Conservation (phyloP, 2,797 vertebrate species). For the Typhlichthys eigenmanni region DNA sequence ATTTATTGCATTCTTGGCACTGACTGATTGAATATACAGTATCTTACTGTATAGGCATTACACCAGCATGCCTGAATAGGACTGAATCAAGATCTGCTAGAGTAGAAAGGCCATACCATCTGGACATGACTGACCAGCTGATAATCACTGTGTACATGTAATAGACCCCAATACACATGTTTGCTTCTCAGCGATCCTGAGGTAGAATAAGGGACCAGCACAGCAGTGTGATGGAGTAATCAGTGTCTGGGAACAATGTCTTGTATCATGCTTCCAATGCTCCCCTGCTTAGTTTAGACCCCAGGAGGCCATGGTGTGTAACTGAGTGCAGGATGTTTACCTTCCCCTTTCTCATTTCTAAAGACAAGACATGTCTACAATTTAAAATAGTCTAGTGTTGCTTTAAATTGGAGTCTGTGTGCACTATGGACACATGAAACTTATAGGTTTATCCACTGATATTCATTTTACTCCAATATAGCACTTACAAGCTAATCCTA, state of each 20-base stretch:
- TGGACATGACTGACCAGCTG: conserved; percentile 52
- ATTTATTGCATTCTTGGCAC: neutral
- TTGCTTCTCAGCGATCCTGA: conserved; percentile 44
- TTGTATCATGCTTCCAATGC: conserved; percentile 44
- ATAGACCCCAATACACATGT: conserved; percentile 48
- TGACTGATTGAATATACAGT: neutral
- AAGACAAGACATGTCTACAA: too few relatives aligned
- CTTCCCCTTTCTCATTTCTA: too few relatives aligned
- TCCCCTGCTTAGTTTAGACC: conserved; percentile 39
- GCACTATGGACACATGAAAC: too few relatives aligned
- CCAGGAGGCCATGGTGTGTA: conserved; percentile 18
- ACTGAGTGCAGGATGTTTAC: too few relatives aligned
- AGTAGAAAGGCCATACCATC: conserved; percentile 29
- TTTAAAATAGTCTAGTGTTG: too few relatives aligned
- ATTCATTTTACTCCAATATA: conserved; percentile 27
- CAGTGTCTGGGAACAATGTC: conserved; percentile 58
- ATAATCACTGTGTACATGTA: conserved; percentile 42
- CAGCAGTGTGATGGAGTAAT: conserved; percentile 47
- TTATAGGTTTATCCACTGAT: too few relatives aligned
- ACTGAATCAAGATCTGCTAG: too few relatives aligned
- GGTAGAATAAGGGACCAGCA: conserved; percentile 34
- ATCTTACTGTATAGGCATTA: conserved; percentile 19
- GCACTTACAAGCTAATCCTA: conserved; percentile 47
- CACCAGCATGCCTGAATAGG: neutral
- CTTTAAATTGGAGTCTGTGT: too few relatives aligned